phyloP scores from a whole-genome alignment of 2,797 vertebrate genomes.

The Protonibea diacanthus region DNA sequence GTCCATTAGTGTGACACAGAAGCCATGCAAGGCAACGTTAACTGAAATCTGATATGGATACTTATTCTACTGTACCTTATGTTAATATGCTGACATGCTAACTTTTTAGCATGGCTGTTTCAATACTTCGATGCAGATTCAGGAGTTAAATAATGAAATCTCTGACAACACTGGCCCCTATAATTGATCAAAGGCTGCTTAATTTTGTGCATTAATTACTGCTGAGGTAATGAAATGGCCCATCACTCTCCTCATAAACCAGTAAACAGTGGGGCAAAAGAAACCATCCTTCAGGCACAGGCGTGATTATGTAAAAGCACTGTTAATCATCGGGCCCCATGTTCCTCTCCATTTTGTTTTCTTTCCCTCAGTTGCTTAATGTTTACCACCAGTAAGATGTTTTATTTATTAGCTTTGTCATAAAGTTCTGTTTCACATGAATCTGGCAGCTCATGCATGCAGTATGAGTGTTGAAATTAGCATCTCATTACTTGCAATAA shows the following conservation, averaged over 20 bases:
- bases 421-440: slow-evolving; percentile 87
- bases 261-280: slow-evolving; percentile 79
- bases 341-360: slow-evolving; percentile 72
- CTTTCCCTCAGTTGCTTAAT: slow-evolving; percentile 78
- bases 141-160: slow-evolving; percentile 61
- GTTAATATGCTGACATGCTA: slow-evolving; percentile 13
- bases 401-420: slow-evolving; percentile 92
- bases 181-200: slow-evolving; percentile 79
- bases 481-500: slow-evolving; percentile 95
- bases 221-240: slow-evolving; percentile 78
- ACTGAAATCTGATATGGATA: slow-evolving; percentile 19
- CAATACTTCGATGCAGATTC: slow-evolving; percentile 42
- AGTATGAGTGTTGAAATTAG: slow-evolving; percentile 93
- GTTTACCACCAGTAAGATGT: slow-evolving; percentile 87
- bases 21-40: slow-evolving; percentile 22
- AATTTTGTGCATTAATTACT: slow-evolving; percentile 80
- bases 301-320: slow-evolving; percentile 73
- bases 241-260: slow-evolving; percentile 81
- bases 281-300: slow-evolving; percentile 76
- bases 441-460: slow-evolving; percentile 89
- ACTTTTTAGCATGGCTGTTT: slow-evolving; percentile 40
- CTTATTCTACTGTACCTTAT: slow-evolving; percentile 8
- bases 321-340: slow-evolving; percentile 72
- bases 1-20: slow-evolving; percentile 35
- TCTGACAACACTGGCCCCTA: slow-evolving; percentile 53